Conservation (phyloP, 2,888 invertebrate species). For the Acronicta leporina region DNA sequence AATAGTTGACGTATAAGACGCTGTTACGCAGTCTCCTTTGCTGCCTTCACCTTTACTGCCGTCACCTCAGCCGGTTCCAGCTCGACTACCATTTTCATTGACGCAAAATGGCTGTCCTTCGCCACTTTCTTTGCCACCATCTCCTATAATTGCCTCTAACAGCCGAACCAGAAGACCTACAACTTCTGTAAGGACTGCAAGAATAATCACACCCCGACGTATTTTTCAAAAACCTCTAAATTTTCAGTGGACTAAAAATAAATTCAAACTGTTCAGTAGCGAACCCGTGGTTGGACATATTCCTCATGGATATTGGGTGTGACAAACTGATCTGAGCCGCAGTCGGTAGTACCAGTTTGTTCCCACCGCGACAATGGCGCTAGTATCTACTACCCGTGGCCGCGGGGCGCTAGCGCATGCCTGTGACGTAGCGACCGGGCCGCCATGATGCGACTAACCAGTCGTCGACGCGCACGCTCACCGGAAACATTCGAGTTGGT, state of each 20-base stretch:
- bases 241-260: background rate
- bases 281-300: too few species aligned
- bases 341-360: too few species aligned
- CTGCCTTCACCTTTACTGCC: background rate
- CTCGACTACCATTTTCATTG: background rate
- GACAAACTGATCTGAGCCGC: too few species aligned
- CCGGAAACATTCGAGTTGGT: too few species aligned
- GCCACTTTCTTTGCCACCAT: background rate
- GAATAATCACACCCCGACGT: background rate
- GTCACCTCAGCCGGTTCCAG: slow-evolving; percentile 4
- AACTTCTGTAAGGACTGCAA: background rate
- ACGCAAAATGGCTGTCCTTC: background rate
- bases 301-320: too few species aligned
- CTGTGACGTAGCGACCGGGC: too few species aligned
- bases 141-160: background rate
- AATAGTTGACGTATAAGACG: slow-evolving; percentile 9
- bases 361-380: too few species aligned
- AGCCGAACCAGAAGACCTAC: background rate
- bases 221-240: background rate
- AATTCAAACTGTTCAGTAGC: too few species aligned
- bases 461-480: too few species aligned
- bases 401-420: too few species aligned
- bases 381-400: too few species aligned
- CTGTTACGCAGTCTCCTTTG: background rate
- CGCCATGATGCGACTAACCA: too few species aligned